phyloP scores from a whole-genome alignment of 2,888 invertebrate genomes.

The Vesta saturnalis region DNA sequence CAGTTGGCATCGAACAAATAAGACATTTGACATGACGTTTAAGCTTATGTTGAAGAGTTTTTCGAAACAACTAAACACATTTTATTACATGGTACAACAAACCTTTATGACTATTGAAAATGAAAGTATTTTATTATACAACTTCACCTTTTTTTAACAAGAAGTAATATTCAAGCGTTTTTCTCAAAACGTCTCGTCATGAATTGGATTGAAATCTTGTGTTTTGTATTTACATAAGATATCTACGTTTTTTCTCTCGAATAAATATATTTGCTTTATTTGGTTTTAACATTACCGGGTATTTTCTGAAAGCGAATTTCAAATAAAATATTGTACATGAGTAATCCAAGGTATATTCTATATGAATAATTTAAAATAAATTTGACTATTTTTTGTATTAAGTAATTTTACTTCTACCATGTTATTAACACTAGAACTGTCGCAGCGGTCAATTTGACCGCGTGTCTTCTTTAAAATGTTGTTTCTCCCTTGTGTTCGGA shows the following conservation, averaged over 20 bases:
- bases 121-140: not conserved
- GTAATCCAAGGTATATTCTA: too few relatives aligned
- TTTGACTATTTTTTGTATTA: too few relatives aligned
- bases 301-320: too few relatives aligned
- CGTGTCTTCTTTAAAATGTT: too few relatives aligned
- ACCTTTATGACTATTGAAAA: not conserved
- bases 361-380: too few relatives aligned
- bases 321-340: too few relatives aligned
- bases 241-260: not conserved
- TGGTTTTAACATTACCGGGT: not conserved
- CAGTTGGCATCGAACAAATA: constrained; percentile 53
- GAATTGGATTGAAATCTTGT: not conserved
- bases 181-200: not conserved
- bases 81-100: constrained; percentile 7
- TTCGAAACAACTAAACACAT: constrained; percentile 6
- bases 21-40: constrained; percentile 51
- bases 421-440: too few relatives aligned
- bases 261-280: not conserved
- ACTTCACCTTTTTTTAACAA: not conserved
- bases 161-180: not conserved
- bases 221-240: not conserved
- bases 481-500: too few relatives aligned
- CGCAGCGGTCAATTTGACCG: too few relatives aligned
- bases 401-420: too few relatives aligned
- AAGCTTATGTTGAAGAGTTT: constrained; percentile 36